phyloP scores from a whole-genome alignment of 2,113 vertebrate genomes.

The Pipa parva region DNA sequence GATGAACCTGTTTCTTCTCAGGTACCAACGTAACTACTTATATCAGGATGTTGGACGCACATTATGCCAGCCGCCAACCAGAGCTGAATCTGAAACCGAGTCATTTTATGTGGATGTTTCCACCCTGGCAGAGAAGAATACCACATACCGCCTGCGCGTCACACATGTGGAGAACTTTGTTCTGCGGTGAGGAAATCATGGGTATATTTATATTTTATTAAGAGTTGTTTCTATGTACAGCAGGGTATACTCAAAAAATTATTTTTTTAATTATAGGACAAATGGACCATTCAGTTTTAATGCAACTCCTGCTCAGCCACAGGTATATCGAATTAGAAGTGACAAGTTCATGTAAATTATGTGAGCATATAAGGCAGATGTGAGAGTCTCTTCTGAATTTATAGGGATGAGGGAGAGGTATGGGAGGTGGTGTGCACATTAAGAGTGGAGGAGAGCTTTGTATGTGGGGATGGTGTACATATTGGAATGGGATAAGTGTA shows the following conservation, averaged over 20 bases:
- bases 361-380: too few relatives aligned
- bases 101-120: slow-evolving; percentile 93
- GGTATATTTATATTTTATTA: not conserved
- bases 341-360: slow-evolving; percentile 12
- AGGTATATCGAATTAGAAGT: slow-evolving; percentile 64
- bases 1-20: slow-evolving; percentile 43
- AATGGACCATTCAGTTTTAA: slow-evolving; percentile 81
- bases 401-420: too few relatives aligned
- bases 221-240: not conserved
- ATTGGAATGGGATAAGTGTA: too few relatives aligned
- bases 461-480: too few relatives aligned
- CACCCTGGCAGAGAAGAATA: slow-evolving; percentile 72
- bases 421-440: too few relatives aligned
- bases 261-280: slow-evolving; percentile 66
- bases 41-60: slow-evolving; percentile 90
- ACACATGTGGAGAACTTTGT: slow-evolving; percentile 85
- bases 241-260: not conserved
- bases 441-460: too few relatives aligned
- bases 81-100: slow-evolving; percentile 74
- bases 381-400: too few relatives aligned
- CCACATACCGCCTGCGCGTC: slow-evolving; percentile 81
- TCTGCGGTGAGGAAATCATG: slow-evolving; percentile 67
- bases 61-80: slow-evolving; percentile 84
- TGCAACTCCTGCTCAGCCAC: slow-evolving; percentile 91
- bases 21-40: slow-evolving; percentile 89